Evolutionary conservation across 1,140 invertebrate species (phyloP), one percentile per base, ranked within the genome.

Genomic region (Drosophila asahinai): DNA sequence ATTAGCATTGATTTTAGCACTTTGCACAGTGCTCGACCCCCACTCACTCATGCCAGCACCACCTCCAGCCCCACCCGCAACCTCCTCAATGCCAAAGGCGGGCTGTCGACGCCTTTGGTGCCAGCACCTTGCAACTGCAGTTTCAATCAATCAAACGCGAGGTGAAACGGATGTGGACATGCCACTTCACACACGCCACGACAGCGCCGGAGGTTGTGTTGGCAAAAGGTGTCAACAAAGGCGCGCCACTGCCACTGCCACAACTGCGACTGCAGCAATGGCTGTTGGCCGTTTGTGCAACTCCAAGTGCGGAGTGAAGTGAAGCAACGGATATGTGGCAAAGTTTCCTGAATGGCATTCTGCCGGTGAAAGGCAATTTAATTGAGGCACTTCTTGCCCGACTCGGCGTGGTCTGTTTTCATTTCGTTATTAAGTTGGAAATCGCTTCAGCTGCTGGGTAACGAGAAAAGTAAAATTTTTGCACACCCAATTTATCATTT

Each of bases 101-200:
- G 66, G 49, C 75, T 79, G 75, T 79, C 76, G 36, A 70, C 65
- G 76, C 59, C 75, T 63, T 63, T 51, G 55, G 36, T 55, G 63
- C 54, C 58, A 73, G 49, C 74, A 78, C 73, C 75, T 64, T 65
- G 25, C 68, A 65, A 86, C 54, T 86, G 83, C 83, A 86, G 70
- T 86, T 79, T 76, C 75, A 86, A 86, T 86, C 83, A 86, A 86
- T 86, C 83, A 86, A 86, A 66, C 58, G 68, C 64, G 55, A 77
- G 70, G 73, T 58, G 64, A 78, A 71, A 77, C 75, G 75, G 75
- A 77, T 77, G 75, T 84, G 82, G 77, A 84, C 81, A 74, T 86
- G 77, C 78, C 81, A 83, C 81, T 83, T 80, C 76, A 76, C 77
- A 80, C 77, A 80, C 71, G 71, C 63, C 81, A 80, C 72, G 36